Conservation (phyloP, 2,113 vertebrate genomes). For the Otolemur garnettii region DNA sequence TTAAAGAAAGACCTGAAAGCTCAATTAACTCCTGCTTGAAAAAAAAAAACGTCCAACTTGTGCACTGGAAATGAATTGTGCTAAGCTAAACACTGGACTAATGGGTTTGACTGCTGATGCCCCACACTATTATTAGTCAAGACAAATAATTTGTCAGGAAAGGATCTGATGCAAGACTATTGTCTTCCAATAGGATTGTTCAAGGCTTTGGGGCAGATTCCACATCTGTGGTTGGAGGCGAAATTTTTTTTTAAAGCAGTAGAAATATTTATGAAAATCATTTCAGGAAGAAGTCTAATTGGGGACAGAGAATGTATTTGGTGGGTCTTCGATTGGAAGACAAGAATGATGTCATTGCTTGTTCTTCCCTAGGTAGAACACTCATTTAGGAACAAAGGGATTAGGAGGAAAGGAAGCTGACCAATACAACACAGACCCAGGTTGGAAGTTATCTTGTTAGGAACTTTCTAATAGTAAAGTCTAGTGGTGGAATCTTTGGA, state of each 20-base stretch:
- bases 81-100: background rate
- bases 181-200: background rate
- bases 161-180: background rate
- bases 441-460: background rate
- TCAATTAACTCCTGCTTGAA: constrained; percentile 54
- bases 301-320: background rate
- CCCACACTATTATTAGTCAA: background rate
- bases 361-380: background rate
- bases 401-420: background rate
- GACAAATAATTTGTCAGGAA: constrained; percentile 7
- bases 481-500: background rate
- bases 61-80: constrained; percentile 39
- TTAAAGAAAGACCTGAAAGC: background rate
- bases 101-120: background rate
- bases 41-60: background rate
- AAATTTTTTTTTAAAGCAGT: background rate
- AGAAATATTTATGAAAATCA: background rate
- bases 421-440: background rate
- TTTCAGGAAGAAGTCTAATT: background rate
- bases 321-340: background rate
- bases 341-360: background rate
- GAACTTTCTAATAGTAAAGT: background rate
- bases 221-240: background rate
- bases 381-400: background rate
- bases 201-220: background rate